phyloP scores from a whole-genome alignment of 2,797 vertebrate species.

The Chromobotia macracanthus region DNA sequence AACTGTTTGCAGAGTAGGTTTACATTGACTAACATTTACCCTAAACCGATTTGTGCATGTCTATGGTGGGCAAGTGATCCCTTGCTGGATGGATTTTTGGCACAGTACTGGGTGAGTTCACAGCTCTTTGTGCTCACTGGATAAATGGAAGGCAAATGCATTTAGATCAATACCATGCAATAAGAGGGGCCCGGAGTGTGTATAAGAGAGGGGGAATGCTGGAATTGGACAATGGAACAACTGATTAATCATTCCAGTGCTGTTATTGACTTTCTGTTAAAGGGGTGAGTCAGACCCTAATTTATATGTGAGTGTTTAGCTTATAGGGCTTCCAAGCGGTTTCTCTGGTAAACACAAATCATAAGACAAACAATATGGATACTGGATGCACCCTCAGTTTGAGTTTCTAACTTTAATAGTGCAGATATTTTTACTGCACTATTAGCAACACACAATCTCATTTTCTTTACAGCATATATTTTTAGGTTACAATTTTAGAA shows the following conservation, averaged over 20 bases:
- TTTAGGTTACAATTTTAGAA: not conserved
- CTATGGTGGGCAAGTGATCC: conserved; percentile 26
- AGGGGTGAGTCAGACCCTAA: conserved; percentile 76
- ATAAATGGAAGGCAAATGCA: conserved; percentile 83
- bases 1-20: conserved; percentile 20
- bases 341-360: not conserved
- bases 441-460: not conserved
- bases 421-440: not conserved
- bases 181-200: conserved; percentile 55
- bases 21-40: conserved; percentile 27
- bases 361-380: not conserved
- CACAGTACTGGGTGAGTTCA: conserved; percentile 68
- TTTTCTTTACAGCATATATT: not conserved
- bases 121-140: conserved; percentile 73
- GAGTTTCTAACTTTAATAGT: not conserved
- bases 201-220: conserved; percentile 62
- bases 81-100: conserved; percentile 40
- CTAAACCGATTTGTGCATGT: conserved; percentile 31
- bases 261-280: conserved; percentile 83
- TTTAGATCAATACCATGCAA: conserved; percentile 80
- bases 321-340: conserved; percentile 57
- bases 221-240: conserved; percentile 66
- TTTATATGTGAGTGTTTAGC: conserved; percentile 66
- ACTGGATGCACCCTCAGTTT: not conserved
- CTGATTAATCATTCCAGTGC: conserved; percentile 83